Evolutionary conservation across 2,113 vertebrate genomes (phyloP), one percentile per base, ranked within the genome.

Genomic region (Ciconia boyciana): DNA sequence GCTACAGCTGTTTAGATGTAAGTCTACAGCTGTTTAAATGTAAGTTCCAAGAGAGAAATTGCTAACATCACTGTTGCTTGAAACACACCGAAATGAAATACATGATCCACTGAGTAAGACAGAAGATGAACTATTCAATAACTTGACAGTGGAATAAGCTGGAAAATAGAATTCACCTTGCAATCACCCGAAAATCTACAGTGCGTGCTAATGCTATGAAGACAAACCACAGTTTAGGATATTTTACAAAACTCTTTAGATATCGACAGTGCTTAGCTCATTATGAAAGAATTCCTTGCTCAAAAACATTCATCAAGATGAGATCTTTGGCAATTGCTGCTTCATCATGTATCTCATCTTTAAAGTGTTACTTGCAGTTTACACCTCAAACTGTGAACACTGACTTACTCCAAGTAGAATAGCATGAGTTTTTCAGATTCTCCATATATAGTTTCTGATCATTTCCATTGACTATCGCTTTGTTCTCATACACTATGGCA

Each of bases 201-300:
- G 31, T 16, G 19, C 60, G 46, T 2, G 39, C 43, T 83, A 89
- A 91, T 95, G 95, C 95, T 97, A 94, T 95, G 91, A 94, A 89
- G 70, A 48, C 24, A 95, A 96, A 94, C 91, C 84, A 97, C 91
- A 80, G 43, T 11, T 83, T 10, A 65, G 48, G 55, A 79, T 58
- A 52, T 82, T 78, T 51, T 43, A 29, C 54, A 65, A 25, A 87
- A 57, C 32, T 44, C 36, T 76, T 87, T 11, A 58, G 7, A 10
- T 57, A n/a, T 10, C 8, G 2, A 68, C 28, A 61, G 36, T 31
- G 36, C 24, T 90, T 26, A 64, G 22, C 2, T 84, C 36, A 26
- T 34, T 16, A 80, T 14, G 49, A 72, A 85, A 79, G 17, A 72
- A 82, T 15, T 60, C 21, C 81, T 83, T 77, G 17, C 61, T 76